Evolutionary conservation across 2,888 invertebrate species (phyloP), one percentile per base, ranked within the genome.

Genomic region (Rhagonycha fulva): DNA sequence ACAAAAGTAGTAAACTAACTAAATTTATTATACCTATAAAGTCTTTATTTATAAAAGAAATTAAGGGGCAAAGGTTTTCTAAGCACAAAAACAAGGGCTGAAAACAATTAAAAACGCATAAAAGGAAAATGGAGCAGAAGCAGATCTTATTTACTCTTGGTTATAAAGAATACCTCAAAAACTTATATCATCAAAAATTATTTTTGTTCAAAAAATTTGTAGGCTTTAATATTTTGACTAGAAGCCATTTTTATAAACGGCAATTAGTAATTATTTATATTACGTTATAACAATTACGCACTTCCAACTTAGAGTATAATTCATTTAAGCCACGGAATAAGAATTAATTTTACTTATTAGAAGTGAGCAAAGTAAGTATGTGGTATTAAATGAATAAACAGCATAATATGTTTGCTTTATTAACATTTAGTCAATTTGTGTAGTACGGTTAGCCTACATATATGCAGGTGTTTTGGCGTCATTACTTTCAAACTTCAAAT

Each of bases 101-200:
- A 70, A 28, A 71, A 71, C 71, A 71, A 63, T 71, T 66, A 71
- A 62, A 71, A 71, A 71, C 63, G 63, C 47, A 71, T 71, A 71
- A 71, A 71, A 71, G 71, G 61, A 62, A 66, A 66, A 71, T 63
- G 19, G 71, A 66, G 62, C 47, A 47, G 47, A 47, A 47, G 47
- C 47, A 47, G 47, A 47, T 47, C 47, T 47, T 47, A 47, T 47
- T 47, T 47, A 47, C 47, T 47, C n/a, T n/a, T 47, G 47, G 47
- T 47, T 47, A 47, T 47, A 47, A 47, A 47, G 47, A 47, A 47
- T 47, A 47, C 47, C 47, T 47, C 47, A 47, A 47, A 47, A 47
- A 47, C 47, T 47, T 47, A 47, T 47, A 47, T n/a, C n/a, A 26
- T 70, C 24, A 63, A 63, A 63, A 63, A 63, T 63, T 12, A 63